Percentiles rank a stretch among this genome's conserved stretches.
Conservation (phyloP, 2,797 vertebrate species). For the Coranthus polyacanthus region DNA sequence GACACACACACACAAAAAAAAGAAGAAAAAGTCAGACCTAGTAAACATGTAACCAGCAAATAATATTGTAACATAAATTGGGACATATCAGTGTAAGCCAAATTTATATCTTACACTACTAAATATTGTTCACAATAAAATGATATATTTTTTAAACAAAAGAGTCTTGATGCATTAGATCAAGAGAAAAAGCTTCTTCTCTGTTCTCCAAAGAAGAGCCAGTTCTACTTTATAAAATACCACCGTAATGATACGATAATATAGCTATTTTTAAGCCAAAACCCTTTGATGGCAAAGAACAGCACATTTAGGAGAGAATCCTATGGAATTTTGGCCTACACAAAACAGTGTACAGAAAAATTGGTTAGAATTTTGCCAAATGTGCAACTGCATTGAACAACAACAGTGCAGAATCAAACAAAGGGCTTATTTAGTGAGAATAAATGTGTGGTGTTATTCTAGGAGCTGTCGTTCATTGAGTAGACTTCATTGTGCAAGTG, state of each 20-base stretch:
- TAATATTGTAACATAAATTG: too few relatives aligned
- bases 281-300: too few relatives aligned
- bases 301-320: not conserved
- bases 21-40: not conserved
- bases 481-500: slow-evolving; percentile 45
- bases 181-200: not conserved
- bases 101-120: too few relatives aligned
- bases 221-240: slow-evolving; percentile 21
- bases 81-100: too few relatives aligned
- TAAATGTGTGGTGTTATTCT: slow-evolving; percentile 22
- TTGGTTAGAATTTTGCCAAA: not conserved
- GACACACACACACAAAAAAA: not conserved
- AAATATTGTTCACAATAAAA: too few relatives aligned
- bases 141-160: too few relatives aligned
- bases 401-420: slow-evolving; percentile 20
- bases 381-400: too few relatives aligned
- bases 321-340: not conserved
- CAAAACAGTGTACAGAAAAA: not conserved
- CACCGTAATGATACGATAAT: too few relatives aligned
- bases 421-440: slow-evolving; percentile 27
- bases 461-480: slow-evolving; percentile 11
- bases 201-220: not conserved
- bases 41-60: not conserved
- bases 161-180: slow-evolving; percentile 2
- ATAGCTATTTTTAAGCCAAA: too few relatives aligned